A percentile compares a stretch with the other conserved stretches of the same genome.
phyloP scores from a whole-genome alignment of 2,888 invertebrate genomes.

The Sepiola atlantica region DNA sequence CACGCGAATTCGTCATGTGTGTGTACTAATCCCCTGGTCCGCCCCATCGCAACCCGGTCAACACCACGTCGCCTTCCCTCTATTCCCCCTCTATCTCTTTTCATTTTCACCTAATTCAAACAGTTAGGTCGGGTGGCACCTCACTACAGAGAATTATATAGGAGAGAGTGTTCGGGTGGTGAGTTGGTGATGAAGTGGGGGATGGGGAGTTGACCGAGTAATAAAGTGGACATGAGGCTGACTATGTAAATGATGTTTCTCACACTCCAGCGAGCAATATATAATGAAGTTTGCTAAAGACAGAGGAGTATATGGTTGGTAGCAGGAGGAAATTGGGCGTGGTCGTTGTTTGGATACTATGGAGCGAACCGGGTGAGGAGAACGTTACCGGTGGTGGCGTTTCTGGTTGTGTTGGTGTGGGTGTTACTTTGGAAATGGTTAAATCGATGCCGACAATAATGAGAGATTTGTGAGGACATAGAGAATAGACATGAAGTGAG shows the following conservation, averaged over 20 bases:
- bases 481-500: too few species aligned
- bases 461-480: background rate
- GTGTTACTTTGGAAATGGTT: background rate
- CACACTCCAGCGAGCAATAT: slow-evolving; percentile 20
- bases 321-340: background rate
- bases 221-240: slow-evolving; percentile 12
- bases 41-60: background rate
- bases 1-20: slow-evolving; percentile 32
- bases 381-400: too few species aligned
- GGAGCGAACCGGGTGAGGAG: too few species aligned
- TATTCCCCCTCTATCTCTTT: too few species aligned
- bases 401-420: background rate
- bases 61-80: background rate
- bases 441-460: background rate
- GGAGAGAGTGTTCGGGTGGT: background rate
- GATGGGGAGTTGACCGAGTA: background rate
- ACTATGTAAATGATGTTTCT: slow-evolving; percentile 32
- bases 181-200: background rate
- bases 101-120: background rate
- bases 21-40: slow-evolving; percentile 23
- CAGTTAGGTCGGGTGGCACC: background rate
- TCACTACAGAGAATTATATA: background rate
- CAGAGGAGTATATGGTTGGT: background rate
- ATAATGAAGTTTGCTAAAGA: slow-evolving; percentile 23
- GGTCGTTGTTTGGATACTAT: background rate